These are phyloP conservation scores for Andrena praecox DNA, from an alignment of 2,888 invertebrate genomes.

Conservation along the genomic window DNA sequence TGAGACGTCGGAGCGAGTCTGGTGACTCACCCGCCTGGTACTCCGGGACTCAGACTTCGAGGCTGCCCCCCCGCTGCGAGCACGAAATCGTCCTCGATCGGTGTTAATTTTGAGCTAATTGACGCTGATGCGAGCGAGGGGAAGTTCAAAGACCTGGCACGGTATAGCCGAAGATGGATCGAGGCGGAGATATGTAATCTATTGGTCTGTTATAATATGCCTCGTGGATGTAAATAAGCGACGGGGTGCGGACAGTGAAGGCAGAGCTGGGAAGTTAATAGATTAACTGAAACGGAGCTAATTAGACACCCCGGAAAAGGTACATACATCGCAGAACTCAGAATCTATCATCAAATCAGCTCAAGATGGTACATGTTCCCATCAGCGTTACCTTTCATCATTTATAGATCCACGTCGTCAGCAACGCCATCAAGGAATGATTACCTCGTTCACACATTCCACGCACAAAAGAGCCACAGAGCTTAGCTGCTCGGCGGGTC, in stretches of 20 bases:
- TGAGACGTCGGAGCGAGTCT: slow-evolving; percentile 46
- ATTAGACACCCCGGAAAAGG: too few relatives aligned
- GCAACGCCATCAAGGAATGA: background rate
- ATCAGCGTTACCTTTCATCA: slow-evolving; percentile 14
- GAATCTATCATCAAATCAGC: background rate
- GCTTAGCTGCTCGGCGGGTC: background rate
- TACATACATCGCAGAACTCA: background rate
- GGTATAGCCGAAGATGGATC: background rate
- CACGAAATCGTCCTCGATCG: slow-evolving; percentile 2
- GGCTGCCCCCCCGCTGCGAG: background rate
- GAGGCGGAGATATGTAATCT: background rate
- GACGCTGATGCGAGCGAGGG: background rate
- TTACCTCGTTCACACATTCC: slow-evolving; percentile 9
- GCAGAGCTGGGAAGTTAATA: too few relatives aligned
- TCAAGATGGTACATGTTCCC: background rate
- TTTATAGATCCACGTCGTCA: slow-evolving; percentile 18
- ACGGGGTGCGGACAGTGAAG: too few relatives aligned
- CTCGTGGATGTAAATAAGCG: too few relatives aligned
- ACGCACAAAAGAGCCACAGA: background rate
- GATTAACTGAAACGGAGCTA: too few relatives aligned
- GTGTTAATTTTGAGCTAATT: slow-evolving; percentile 2
- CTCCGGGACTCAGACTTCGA: background rate
- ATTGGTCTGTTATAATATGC: too few relatives aligned
- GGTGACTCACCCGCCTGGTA: slow-evolving; percentile 59
- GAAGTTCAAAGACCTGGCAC: background rate